Evolutionary conservation across 1,140 invertebrate species (phyloP), one percentile per base, ranked within the genome.

Genomic region (Cardiocondyla obscurior): DNA sequence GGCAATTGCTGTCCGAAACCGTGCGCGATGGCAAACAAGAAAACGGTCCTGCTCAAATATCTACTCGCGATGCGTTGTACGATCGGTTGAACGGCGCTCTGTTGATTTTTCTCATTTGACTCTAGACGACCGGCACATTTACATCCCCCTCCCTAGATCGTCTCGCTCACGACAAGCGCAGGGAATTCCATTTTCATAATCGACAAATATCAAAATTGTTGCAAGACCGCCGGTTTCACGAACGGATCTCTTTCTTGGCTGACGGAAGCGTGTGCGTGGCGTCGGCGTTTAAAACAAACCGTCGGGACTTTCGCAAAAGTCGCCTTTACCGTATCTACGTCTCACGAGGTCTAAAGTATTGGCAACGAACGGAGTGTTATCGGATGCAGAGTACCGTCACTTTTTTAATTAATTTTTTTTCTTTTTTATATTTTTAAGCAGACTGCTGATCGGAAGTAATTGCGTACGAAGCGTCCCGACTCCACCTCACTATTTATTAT

Each of bases 101-200:
- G 92, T 94, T 94, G 93, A 93, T 94, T 94, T 94, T 94, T 92
- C 89, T 93, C 86, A 93, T 94, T 93, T 89, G 79, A 89, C 82
- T 86, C 28, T 67, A 85, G 85, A 81, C 64, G 49, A 83, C 76
- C 74, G 73, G 77, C 69, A 36, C 36, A 22, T 22, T 76, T 8
- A 69, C 42, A 46, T 55, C 42, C n/a, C 22, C 39, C 46, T 7
- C n/a, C 22, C 39, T 33, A 6, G 36, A 25, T 42, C 42, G 44
- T 55, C 55, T 81, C 44, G 57, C 36, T 53, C 25, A 25, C 25
- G 46, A 82, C 28, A 58, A 44, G 3, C 19, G 33, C n/a, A n/a
- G 62, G 70, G 8, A 25, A 62, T 10, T 58, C 42, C 62, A 79
- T 79, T 79, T 69, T 67, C 62, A 16, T 67, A 77, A 67, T 69